Conservation (phyloP, 2,113 vertebrate genomes). For the Raphicerus campestris region DNA sequence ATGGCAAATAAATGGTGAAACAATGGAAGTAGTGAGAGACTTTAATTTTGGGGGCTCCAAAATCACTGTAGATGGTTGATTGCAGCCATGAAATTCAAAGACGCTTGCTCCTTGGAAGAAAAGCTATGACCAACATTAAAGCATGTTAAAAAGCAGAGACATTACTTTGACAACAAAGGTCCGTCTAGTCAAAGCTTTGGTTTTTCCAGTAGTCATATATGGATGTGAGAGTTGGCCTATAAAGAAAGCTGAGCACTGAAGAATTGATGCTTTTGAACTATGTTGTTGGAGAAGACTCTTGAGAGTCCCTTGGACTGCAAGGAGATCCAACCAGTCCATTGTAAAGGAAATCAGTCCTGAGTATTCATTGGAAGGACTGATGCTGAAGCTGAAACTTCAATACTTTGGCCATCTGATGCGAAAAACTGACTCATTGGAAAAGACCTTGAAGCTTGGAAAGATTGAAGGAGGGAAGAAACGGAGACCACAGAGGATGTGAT, state of each 20-base stretch:
- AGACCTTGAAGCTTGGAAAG: not conserved
- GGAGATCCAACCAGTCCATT: not conserved
- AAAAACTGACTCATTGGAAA: not conserved
- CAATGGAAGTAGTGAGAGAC: not conserved
- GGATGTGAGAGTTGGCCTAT: not conserved
- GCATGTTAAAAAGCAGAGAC: not conserved
- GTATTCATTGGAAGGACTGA: not conserved
- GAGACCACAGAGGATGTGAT: fast-evolving
- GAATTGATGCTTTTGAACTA: not conserved
- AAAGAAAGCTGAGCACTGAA: not conserved
- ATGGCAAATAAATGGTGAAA: not conserved
- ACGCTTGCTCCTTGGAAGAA: not conserved
- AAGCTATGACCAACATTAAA: not conserved
- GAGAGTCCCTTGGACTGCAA: not conserved
- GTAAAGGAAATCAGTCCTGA: not conserved
- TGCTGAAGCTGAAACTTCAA: not conserved
- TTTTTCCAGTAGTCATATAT: not conserved
- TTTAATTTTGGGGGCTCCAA: not conserved
- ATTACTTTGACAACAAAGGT: not conserved
- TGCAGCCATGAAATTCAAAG: not conserved
- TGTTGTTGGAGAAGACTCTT: not conserved
- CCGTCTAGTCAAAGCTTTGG: not conserved
- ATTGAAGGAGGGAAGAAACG: not conserved
- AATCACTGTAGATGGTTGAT: not conserved
- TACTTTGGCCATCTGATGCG: not conserved